Evolutionary conservation across 1,140 invertebrate species (phyloP), one percentile per base, ranked within the genome.

Genomic region (Aphidius gifuensis): DNA sequence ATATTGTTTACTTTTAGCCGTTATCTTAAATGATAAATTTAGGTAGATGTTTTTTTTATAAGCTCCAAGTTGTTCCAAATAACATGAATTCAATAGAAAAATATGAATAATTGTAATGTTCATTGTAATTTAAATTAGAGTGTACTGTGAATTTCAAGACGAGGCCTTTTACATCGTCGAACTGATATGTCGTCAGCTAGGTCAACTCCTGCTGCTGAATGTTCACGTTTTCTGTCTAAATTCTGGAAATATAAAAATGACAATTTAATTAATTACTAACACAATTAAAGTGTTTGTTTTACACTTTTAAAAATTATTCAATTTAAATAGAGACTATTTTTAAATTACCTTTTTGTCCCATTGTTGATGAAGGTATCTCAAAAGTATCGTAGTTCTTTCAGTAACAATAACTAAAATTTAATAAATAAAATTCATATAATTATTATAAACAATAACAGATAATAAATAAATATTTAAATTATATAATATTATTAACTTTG

Each of bases 351-450:
- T 95, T 84, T 93, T 95, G 71, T 95, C 92, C 92, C 92, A 96
- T 81, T 94, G 92, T 72, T 95, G 92, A 70, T 96, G 93, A 61
- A 97, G 85, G 78, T 94, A 97, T 82, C 93, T 87, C 70, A 97
- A 78, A 59, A 97, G 82, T 68, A 97, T 96, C 73, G 94, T 96
- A 51, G 93, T 92, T 82, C 95, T 96, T 79, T 97, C 94, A 75
- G 93, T 95, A 38, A 96, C 94, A 77, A 97, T 96, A 71, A 95
- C 90, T 92, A 82, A 65, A 90, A 87, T 71, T 32, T 57, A 3
- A 47, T 38, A 62, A 54, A 62, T 40, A 49, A n/a, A 42, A 16
- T 38, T 23, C 38, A 47, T 42, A 48, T 51, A 39, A 58, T 60
- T 62, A 40, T 61, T 61, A n/a, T n/a, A n/a, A n/a, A 44, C n/a